Percentiles rank a stretch among this genome's conserved stretches.
phyloP scores from a whole-genome alignment of 2,888 invertebrate genomes.

The Pammene fasciana region DNA sequence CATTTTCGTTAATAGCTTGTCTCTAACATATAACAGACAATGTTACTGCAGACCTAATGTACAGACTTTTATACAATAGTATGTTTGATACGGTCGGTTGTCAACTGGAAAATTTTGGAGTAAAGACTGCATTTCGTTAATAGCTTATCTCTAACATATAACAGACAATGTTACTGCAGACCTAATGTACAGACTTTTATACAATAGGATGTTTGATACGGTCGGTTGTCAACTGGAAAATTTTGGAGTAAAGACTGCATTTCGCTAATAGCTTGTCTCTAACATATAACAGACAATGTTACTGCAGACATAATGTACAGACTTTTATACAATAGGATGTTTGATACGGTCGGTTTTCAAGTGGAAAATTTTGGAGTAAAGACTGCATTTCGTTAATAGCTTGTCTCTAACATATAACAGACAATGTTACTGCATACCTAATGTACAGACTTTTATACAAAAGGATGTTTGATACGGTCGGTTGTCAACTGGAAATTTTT shows the following conservation, averaged over 20 bases:
- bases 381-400: conserved; percentile 15
- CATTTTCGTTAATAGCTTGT: conserved; percentile 4
- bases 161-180: not conserved
- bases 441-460: too few relatives aligned
- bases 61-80: too few relatives aligned
- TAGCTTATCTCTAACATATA: not conserved
- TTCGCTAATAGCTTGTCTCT: not conserved
- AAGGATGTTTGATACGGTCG: too few relatives aligned
- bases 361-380: conserved; percentile 10
- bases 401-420: not conserved
- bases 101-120: conserved; percentile 11
- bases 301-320: too few relatives aligned
- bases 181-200: too few relatives aligned
- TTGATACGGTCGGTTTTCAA: too few relatives aligned
- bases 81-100: too few relatives aligned
- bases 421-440: not conserved
- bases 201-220: too few relatives aligned
- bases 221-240: too few relatives aligned
- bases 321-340: too few relatives aligned
- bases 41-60: too few relatives aligned
- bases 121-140: conserved; percentile 22
- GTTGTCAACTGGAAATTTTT: too few relatives aligned
- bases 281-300: not conserved
- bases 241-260: conserved; percentile 19
- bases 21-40: not conserved